phyloP scores from a whole-genome alignment of 2,113 vertebrate species.

The Cyanoramphus novaezelandiae region DNA sequence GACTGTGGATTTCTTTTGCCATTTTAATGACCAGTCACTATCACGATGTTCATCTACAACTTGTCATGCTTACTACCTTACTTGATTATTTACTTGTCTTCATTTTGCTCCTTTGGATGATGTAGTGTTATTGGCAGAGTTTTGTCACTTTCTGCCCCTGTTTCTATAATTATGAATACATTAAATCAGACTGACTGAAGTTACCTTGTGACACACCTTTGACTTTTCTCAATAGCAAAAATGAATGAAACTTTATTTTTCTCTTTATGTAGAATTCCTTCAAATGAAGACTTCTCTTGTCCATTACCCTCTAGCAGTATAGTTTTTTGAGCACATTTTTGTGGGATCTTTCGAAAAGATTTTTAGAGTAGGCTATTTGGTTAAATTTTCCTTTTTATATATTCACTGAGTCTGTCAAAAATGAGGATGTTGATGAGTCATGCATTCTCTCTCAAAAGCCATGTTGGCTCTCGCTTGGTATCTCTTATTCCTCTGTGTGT shows the following conservation, averaged over 20 bases:
- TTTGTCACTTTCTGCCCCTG: background rate
- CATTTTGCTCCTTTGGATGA: background rate
- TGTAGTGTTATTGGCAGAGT: background rate
- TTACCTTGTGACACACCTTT: background rate
- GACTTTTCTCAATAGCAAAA: background rate
- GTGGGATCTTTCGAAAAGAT: background rate
- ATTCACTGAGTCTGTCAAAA: background rate
- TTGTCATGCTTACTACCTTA: background rate
- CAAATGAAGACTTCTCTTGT: background rate
- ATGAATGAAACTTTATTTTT: background rate
- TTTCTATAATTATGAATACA: fast-evolving
- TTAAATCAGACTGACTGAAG: background rate
- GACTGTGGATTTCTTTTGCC: background rate
- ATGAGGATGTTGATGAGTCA: background rate
- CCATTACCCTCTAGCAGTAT: background rate
- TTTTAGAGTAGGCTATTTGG: background rate
- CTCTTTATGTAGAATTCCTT: background rate
- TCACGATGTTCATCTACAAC: background rate
- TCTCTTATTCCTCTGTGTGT: background rate
- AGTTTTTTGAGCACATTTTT: background rate
- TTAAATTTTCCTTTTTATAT: background rate
- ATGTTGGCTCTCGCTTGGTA: background rate
- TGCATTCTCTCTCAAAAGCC: background rate
- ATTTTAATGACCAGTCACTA: background rate
- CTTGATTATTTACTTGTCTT: background rate